phyloP scores from a whole-genome alignment of 2,797 vertebrate genomes.

The Tachyglossus aculeatus region DNA sequence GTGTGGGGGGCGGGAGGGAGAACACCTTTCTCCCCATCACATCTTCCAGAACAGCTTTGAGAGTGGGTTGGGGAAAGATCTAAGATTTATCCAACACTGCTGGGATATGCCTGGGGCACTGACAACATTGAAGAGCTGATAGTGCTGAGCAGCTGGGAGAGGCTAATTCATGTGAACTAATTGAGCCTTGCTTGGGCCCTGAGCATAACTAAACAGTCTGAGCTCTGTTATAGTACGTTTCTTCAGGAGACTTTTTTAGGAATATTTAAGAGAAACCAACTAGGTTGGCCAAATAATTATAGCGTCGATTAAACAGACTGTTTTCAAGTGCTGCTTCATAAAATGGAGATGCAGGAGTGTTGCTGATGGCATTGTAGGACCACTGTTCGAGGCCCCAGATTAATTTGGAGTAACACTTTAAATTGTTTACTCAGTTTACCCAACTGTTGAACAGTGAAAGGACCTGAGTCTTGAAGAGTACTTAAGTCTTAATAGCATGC shows the following conservation, averaged over 20 bases:
- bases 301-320: background rate
- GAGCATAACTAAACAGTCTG: background rate
- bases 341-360: background rate
- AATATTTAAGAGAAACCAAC: background rate
- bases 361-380: background rate
- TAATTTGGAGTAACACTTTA: slow-evolving; percentile 4
- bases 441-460: slow-evolving; percentile 6
- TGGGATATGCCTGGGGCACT: too few relatives aligned
- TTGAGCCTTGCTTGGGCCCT: too few relatives aligned
- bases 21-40: too few relatives aligned
- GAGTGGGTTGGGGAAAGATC: too few relatives aligned
- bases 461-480: background rate
- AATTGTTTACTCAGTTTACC: slow-evolving; percentile 13
- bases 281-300: slow-evolving; percentile 7
- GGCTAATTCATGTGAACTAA: too few relatives aligned
- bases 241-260: background rate
- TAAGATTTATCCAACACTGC: too few relatives aligned
- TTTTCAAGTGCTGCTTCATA: slow-evolving; percentile 1
- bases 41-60: too few relatives aligned
- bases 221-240: background rate
- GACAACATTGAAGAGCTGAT: too few relatives aligned
- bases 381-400: background rate
- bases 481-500: slow-evolving; percentile 1
- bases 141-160: too few relatives aligned
- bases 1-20: too few relatives aligned